Evolutionary conservation across 2,797 vertebrate species (phyloP).

Genomic region (Manis javanica): DNA sequence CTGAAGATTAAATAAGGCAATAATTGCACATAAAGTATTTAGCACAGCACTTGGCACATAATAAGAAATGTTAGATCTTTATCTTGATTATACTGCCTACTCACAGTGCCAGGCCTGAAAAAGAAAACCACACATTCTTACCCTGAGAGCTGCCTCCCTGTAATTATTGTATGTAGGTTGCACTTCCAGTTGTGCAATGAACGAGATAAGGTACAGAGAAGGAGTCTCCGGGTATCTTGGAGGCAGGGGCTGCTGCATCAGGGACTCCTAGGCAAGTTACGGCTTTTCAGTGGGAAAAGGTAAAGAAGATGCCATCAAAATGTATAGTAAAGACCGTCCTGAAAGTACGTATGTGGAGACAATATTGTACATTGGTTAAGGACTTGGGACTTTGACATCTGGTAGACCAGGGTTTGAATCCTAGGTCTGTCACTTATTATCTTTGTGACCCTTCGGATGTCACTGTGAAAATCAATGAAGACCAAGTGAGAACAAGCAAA

Average conservation of each 20-base stretch:
- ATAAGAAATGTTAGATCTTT: conserved; percentile 41
- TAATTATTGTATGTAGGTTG: conserved; percentile 19
- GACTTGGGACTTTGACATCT: background rate
- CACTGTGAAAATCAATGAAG: background rate
- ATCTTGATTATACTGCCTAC: background rate
- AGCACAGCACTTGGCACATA: conserved; percentile 24
- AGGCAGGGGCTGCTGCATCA: background rate
- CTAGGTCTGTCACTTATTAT: background rate
- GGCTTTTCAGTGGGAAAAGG: background rate
- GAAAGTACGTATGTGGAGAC: background rate
- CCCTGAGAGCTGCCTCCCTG: background rate
- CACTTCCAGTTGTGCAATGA: background rate
- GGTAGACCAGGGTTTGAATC: background rate
- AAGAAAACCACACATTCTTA: background rate
- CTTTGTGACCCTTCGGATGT: background rate
- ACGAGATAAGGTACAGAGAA: background rate
- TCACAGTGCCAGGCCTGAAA: background rate
- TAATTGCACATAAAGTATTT: conserved; percentile 20
- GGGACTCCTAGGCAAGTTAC: conserved; percentile 1
- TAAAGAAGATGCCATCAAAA: conserved; percentile 30
- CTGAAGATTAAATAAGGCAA: conserved; percentile 49
- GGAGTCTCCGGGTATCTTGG: background rate
- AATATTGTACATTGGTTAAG: background rate
- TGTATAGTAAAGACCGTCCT: background rate
- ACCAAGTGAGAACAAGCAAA: background rate